Evolutionary conservation across 2,113 vertebrate genomes (phyloP).

Genomic region (Fulmarus glacialis): DNA sequence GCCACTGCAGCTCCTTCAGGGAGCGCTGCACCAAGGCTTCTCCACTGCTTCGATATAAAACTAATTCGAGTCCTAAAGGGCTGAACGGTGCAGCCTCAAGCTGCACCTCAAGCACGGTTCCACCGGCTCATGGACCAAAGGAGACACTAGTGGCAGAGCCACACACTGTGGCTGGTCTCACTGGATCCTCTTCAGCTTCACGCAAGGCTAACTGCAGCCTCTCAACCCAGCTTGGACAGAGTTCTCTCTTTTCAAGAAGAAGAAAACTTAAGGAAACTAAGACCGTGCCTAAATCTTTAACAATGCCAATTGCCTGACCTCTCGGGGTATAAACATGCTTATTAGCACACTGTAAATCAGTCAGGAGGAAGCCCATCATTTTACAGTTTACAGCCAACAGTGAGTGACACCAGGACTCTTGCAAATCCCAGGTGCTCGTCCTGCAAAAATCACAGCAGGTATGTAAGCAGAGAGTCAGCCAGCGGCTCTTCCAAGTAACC

Average conservation of each 20-base stretch:
- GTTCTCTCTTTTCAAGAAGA: not conserved
- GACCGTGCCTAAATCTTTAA: not conserved
- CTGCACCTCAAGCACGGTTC: too few relatives aligned
- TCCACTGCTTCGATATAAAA: not conserved
- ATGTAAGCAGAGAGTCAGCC: not conserved
- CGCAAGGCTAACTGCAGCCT: rapidly evolving
- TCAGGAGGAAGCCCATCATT: not conserved
- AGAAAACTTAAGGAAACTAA: not conserved
- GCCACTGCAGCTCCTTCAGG: not conserved
- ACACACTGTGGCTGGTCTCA: rapidly evolving
- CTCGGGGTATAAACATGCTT: not conserved
- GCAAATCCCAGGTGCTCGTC: not conserved
- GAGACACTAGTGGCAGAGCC: not conserved
- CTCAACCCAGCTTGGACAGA: too few relatives aligned
- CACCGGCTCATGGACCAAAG: rapidly evolving
- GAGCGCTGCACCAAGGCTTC: not conserved
- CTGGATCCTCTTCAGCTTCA: not conserved
- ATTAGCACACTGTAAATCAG: not conserved
- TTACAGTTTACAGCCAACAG: not conserved
- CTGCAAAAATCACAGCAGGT: not conserved
- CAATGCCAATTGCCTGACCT: not conserved
- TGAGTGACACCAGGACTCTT: not conserved
- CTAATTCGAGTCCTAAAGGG: not conserved
- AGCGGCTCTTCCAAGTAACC: not conserved
- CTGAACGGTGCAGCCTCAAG: not conserved